These are phyloP conservation scores for Coenonympha arcania DNA, from an alignment of 2,888 invertebrate species.

Conservation along the genomic window DNA sequence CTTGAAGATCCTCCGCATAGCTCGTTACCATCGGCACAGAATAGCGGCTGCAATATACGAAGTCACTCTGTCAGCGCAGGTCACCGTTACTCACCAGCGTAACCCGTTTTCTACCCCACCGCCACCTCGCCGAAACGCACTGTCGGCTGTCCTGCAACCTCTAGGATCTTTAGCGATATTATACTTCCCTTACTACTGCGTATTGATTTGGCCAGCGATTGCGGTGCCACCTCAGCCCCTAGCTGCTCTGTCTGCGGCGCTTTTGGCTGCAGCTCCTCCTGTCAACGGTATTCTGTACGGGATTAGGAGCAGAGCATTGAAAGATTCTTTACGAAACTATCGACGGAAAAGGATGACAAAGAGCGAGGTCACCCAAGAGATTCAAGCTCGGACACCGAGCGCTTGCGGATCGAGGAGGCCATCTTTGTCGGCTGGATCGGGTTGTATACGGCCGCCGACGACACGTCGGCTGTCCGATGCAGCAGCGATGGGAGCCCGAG, in stretches of 20 bases:
- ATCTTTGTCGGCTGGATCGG: conserved; percentile 76
- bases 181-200: conserved; percentile 82
- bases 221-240: conserved; percentile 56
- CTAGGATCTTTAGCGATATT: conserved; percentile 81
- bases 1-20: conserved; percentile 79
- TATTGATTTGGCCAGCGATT: conserved; percentile 78
- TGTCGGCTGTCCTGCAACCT: conserved; percentile 81
- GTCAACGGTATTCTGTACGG: conserved; percentile 86
- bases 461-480: conserved; percentile 63
- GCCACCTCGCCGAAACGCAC: conserved; percentile 76
- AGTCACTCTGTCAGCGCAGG: conserved; percentile 87
- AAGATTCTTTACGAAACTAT: conserved; percentile 83
- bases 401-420: conserved; percentile 83
- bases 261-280: conserved; percentile 80
- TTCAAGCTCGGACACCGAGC: conserved; percentile 85
- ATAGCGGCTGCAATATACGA: conserved; percentile 90
- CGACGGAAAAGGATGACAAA: conserved; percentile 85
- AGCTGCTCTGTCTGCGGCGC: conserved; percentile 76
- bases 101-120: conserved; percentile 84
- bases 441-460: conserved; percentile 60
- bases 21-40: conserved; percentile 84
- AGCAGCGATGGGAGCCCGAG: conserved; percentile 60
- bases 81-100: conserved; percentile 86
- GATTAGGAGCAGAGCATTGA: conserved; percentile 80
- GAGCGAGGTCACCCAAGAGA: conserved; percentile 85